phyloP scores from a whole-genome alignment of 2,797 vertebrate genomes.

The Iguana delicatissima region DNA sequence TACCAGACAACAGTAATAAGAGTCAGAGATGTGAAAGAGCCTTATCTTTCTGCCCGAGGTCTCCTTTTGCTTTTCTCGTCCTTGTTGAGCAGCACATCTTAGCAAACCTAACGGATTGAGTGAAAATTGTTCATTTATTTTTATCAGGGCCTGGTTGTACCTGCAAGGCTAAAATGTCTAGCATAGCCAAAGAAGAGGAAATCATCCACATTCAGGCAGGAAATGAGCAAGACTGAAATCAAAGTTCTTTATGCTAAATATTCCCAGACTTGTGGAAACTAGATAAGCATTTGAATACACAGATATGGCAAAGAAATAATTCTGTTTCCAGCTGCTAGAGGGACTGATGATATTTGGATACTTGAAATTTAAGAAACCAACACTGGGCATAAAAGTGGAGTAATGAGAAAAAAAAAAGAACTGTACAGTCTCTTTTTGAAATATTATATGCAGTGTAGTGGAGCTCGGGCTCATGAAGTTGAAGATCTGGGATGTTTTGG shows the following conservation, averaged over 20 bases:
- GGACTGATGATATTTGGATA: background rate
- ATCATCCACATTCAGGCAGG: background rate
- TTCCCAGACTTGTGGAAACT: background rate
- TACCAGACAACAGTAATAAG: background rate
- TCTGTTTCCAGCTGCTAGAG: background rate
- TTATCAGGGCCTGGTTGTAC: conserved; percentile 14
- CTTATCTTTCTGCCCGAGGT: conserved; percentile 12
- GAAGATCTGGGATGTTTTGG: background rate
- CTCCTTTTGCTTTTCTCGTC: conserved; percentile 15
- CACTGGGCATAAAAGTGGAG: too few species aligned
- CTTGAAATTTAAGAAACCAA: background rate
- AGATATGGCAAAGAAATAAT: background rate
- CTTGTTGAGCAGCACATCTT: conserved; percentile 10
- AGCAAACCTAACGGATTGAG: background rate
- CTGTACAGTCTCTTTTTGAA: background rate
- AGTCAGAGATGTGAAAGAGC: background rate
- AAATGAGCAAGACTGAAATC: background rate
- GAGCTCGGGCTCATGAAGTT: background rate
- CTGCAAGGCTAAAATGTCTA: background rate
- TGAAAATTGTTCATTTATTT: conserved; percentile 24
- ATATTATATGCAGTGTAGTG: background rate
- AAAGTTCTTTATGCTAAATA: background rate
- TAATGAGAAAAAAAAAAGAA: background rate
- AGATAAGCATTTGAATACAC: conserved; percentile 14
- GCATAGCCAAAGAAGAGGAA: background rate